A percentile compares a stretch with the other conserved stretches of the same genome.
Evolutionary conservation across 2,888 invertebrate genomes (phyloP).

Genomic region (Rotaria magnacalcarata): DNA sequence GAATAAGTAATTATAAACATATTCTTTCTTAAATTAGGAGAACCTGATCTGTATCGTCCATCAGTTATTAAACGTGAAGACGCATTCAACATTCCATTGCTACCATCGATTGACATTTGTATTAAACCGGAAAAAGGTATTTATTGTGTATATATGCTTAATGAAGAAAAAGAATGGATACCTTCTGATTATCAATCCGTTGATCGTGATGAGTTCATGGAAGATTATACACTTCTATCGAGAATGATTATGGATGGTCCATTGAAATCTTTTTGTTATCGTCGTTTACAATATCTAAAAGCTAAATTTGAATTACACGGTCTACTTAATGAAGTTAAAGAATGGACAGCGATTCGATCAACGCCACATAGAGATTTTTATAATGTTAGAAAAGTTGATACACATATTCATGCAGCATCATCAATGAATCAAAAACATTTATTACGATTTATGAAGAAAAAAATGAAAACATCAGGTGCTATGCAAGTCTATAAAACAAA

Average conservation of each 20-base stretch:
- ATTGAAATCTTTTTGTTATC: constrained; percentile 94
- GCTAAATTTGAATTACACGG: constrained; percentile 95
- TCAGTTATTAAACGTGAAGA: constrained; percentile 66
- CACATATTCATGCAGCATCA: constrained; percentile 96
- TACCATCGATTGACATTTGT: constrained; percentile 68
- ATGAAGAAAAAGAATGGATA: constrained; percentile 62
- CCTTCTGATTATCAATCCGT: constrained; percentile 61
- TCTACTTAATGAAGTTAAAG: constrained; percentile 85
- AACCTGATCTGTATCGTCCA: constrained; percentile 87
- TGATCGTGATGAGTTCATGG: constrained; percentile 74
- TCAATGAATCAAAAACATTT: constrained; percentile 99
- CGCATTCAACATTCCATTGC: constrained; percentile 78
- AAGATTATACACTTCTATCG: constrained; percentile 83
- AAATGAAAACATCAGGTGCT: constrained; percentile 80
- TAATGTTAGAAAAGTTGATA: constrained; percentile 91
- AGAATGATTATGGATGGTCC: constrained; percentile 96
- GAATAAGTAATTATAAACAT: background rate
- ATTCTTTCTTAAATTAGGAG: background rate
- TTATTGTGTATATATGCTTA: constrained; percentile 68
- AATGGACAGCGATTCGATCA: constrained; percentile 90
- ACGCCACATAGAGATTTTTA: constrained; percentile 98
- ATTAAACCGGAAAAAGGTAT: constrained; percentile 75
- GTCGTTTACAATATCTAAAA: constrained; percentile 87
- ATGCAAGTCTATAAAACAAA: constrained; percentile 67
- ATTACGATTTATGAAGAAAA: constrained; percentile 94